These are phyloP conservation scores for Varanus salvator DNA, from an alignment of 2,113 vertebrate species.

Conservation along the genomic window DNA sequence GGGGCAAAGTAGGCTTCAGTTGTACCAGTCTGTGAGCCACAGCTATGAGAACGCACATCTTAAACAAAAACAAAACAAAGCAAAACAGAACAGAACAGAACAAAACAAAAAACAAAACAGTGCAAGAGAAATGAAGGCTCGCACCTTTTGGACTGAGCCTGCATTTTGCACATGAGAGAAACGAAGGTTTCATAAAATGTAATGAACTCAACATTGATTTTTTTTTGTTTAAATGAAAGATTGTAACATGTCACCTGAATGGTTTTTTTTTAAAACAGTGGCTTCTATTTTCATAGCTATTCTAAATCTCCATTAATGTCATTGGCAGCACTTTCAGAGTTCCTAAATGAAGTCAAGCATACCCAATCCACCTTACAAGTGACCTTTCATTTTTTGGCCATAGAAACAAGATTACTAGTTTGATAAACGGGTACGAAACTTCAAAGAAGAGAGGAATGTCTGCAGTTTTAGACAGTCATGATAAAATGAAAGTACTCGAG, in stretches of 20 bases:
- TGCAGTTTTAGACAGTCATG: not conserved
- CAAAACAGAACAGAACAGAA: not conserved
- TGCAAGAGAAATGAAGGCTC: conserved; percentile 28
- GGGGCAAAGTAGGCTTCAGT: not conserved
- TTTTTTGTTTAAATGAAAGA: conserved; percentile 46
- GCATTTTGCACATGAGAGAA: conserved; percentile 49
- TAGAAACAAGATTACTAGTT: conserved; percentile 48
- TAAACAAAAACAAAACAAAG: no score
- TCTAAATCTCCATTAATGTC: conserved; percentile 51
- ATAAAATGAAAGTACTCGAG: conserved; percentile 33
- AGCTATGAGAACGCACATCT: conserved; percentile 2
- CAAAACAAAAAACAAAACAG: not conserved
- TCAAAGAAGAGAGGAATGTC: conserved; percentile 37
- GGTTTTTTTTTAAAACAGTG: conserved; percentile 29
- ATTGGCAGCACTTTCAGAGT: conserved; percentile 39
- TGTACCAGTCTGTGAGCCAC: not conserved
- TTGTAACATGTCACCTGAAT: conserved; percentile 39
- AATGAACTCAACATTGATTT: conserved; percentile 47
- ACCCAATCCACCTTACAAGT: conserved; percentile 41
- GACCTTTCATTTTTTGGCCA: conserved; percentile 44
- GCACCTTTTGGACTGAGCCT: not conserved
- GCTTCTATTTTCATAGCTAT: conserved; percentile 53
- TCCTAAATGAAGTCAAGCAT: conserved; percentile 44
- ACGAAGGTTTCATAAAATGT: conserved; percentile 58
- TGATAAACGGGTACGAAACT: conserved; percentile 32